These are phyloP conservation scores for Theristicus caerulescens DNA, from an alignment of 2,113 vertebrate species.

Conservation along the genomic window DNA sequence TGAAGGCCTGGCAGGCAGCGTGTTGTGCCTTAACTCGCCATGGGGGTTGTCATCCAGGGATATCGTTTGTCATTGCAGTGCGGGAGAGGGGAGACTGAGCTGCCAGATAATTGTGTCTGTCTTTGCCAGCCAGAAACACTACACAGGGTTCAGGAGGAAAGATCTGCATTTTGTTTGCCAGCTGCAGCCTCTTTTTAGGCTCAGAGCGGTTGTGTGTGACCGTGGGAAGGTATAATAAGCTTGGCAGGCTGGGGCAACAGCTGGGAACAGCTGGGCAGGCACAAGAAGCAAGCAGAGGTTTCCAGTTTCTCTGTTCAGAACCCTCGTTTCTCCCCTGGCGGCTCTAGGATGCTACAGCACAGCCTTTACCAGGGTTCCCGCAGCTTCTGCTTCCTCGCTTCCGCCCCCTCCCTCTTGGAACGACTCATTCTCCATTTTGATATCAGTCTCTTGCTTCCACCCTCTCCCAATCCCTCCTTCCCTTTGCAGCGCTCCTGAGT, in stretches of 20 bases:
- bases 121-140: fast-evolving
- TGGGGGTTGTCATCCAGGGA: not conserved
- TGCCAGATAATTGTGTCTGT: not conserved
- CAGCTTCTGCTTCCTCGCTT: not conserved
- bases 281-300: not conserved
- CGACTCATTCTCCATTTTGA: not conserved
- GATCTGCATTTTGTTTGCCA: fast-evolving
- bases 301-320: not conserved
- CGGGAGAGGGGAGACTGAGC: not conserved
- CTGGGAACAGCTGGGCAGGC: not conserved
- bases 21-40: not conserved
- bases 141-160: not conserved
- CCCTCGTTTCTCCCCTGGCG: not conserved
- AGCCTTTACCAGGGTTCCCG: not conserved
- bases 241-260: not conserved
- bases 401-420: not conserved
- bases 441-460: not conserved
- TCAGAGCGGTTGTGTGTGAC: not conserved
- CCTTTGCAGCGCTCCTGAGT: not conserved
- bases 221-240: not conserved
- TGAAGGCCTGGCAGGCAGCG: not conserved
- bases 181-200: not conserved
- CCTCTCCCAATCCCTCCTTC: not conserved
- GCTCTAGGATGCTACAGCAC: not conserved
- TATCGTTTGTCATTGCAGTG: fast-evolving